phyloP scores from a whole-genome alignment of 2,113 vertebrate species.

The Symphodus melops region DNA sequence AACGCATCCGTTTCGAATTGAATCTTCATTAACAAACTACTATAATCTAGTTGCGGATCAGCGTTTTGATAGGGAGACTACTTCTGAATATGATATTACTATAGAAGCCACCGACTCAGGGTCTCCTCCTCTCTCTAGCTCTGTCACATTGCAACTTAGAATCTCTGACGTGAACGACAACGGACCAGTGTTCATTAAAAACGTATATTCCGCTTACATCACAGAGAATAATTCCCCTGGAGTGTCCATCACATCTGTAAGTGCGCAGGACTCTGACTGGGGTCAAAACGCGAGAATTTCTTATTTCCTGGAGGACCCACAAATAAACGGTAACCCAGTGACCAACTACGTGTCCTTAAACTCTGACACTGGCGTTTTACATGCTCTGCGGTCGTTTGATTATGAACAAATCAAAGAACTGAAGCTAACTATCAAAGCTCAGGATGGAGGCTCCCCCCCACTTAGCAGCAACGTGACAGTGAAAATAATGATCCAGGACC shows the following conservation, averaged over 20 bases:
- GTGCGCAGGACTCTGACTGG: conserved; percentile 40
- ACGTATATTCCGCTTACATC: conserved; percentile 44
- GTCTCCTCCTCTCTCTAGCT: conserved; percentile 62
- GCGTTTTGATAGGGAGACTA: conserved; percentile 50
- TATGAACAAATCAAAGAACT: conserved; percentile 14
- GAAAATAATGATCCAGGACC: neutral
- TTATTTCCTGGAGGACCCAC: conserved; percentile 71
- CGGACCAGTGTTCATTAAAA: conserved; percentile 54
- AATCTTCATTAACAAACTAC: conserved; percentile 67
- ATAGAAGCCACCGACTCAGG: conserved; percentile 63
- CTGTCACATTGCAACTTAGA: conserved; percentile 58
- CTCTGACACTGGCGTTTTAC: conserved; percentile 8
- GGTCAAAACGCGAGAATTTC: conserved; percentile 71
- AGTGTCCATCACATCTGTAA: conserved; percentile 31
- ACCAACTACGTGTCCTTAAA: conserved; percentile 69
- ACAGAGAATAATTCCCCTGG: conserved; percentile 47
- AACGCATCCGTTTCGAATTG: conserved; percentile 59
- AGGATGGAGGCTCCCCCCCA: conserved; percentile 5
- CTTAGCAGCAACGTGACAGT: neutral
- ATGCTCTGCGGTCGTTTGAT: conserved; percentile 12
- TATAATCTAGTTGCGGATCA: conserved; percentile 62
- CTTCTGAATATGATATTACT: conserved; percentile 68
- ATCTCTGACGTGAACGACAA: conserved; percentile 68
- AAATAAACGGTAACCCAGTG: conserved; percentile 61
- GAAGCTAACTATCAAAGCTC: neutral